Conservation (phyloP, 1,140 invertebrate genomes). For the Drosophila mayri region DNA sequence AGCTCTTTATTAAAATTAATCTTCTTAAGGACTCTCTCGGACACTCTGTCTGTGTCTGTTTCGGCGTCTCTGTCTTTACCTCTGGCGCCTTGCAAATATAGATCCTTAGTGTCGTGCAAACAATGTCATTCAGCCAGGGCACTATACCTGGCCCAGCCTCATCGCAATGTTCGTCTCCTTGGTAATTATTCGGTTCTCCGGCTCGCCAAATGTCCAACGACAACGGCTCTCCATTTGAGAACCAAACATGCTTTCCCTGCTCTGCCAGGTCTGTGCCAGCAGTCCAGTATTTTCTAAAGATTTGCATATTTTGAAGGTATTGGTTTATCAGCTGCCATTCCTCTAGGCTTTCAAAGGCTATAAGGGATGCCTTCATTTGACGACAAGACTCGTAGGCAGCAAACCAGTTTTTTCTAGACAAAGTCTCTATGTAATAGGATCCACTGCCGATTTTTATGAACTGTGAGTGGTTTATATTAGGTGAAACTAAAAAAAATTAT, state of each 20-base stretch:
- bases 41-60: neutral
- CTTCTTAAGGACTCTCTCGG: neutral
- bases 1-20: constrained; percentile 18
- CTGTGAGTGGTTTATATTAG: neutral
- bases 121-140: constrained; percentile 8
- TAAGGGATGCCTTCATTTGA: neutral
- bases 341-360: neutral
- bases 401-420: constrained; percentile 6
- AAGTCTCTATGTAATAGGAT: constrained; percentile 7
- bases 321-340: constrained; percentile 6
- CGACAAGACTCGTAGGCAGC: constrained; percentile 7
- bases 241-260: constrained; percentile 7
- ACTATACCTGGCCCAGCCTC: neutral
- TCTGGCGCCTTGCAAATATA: constrained; percentile 8
- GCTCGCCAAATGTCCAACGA: neutral
- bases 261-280: constrained; percentile 14
- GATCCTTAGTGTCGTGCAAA: constrained; percentile 2
- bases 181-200: constrained; percentile 14
- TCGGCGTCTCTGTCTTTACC: neutral
- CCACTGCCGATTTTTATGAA: constrained; percentile 5
- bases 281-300: constrained; percentile 12
- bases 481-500: neutral
- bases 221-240: constrained; percentile 1
- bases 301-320: constrained; percentile 6
- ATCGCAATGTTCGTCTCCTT: neutral